phyloP scores from a whole-genome alignment of 2,797 vertebrate species.

The Gymnothorax reevesii region DNA sequence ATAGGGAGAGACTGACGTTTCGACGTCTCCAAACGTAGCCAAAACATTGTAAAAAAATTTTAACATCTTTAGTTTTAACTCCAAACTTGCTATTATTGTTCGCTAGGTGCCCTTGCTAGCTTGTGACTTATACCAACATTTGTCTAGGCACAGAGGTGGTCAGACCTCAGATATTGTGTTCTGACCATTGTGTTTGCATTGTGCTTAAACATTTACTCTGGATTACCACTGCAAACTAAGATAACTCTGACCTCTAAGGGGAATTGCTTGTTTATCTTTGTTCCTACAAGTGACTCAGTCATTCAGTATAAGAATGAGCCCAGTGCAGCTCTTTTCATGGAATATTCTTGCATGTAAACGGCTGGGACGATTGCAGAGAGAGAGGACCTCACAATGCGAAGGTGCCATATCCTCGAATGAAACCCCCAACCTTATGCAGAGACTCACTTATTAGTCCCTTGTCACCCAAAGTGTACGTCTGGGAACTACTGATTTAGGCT shows the following conservation, averaged over 20 bases:
- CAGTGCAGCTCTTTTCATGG: constrained; percentile 34
- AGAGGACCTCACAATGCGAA: background rate
- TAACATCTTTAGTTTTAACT: background rate
- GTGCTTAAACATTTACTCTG: constrained; percentile 66
- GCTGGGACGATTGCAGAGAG: background rate
- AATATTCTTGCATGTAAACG: background rate
- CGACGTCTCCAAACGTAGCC: too few species aligned
- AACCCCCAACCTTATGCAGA: background rate
- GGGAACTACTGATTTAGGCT: too few species aligned
- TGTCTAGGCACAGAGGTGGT: background rate
- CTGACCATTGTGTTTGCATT: constrained; percentile 55
- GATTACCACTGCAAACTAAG: background rate
- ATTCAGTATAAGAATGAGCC: constrained; percentile 54
- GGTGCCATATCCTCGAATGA: background rate
- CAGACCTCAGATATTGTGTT: constrained; percentile 34
- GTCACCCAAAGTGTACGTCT: too few species aligned
- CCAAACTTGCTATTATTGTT: background rate
- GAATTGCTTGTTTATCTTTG: background rate
- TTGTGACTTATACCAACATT: background rate
- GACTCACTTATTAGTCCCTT: background rate
- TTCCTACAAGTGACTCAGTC: background rate
- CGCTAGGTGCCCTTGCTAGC: background rate
- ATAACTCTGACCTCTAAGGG: background rate
- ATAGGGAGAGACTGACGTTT: too few species aligned
- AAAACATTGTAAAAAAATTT: background rate